Base-by-base conservation (phyloP, 2,888 invertebrate species). In the Drosophila vallismaia region DNA sequence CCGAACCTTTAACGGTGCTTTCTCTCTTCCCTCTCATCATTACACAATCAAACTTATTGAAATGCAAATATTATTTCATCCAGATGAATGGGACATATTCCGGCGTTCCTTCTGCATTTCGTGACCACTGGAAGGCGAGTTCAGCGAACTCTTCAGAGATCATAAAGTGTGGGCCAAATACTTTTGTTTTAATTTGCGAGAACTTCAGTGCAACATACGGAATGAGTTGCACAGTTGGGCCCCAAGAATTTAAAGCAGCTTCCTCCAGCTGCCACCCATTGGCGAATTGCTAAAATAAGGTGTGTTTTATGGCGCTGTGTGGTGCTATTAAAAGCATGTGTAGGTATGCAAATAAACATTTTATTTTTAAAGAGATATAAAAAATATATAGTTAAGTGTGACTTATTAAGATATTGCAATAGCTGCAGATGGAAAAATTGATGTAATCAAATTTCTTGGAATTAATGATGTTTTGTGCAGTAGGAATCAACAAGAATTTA, bases 31-130 rank as follows among this genome's bases (percentile, higher is more conserved):
- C 26, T 19, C 52, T n/a, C 38, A 19, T 31, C 50, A 52, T 79
- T 77, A 79, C 77, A 83, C 75, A 74, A 75, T 76, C 63, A 56
- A 67, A 73, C 42, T 73, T 83, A 83, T 87, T 83, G 70, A 83
- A 77, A 83, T 87, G 82, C 88, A 76, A 83, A 87, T 86, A 70
- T 44, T 59, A 63, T 64, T 57, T 67, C 50, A 56, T 54, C 31
- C 28, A 29, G 50, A 12, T 14, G 46, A 40, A 5, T 64, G 48
- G 10, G 14, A 46, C 42, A n/a, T 38, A 10, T 29, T 19, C 50
- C 29, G 19, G 19, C 38, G 14, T 19, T 28, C 26, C 28, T n/a
- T 24, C 52, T 62, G 69, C 71, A 69, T 29, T 53, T n/a, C n/a
- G 44, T 33, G 33, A 24, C 8, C 42, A 31, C 66, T 51, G 55